Percentiles rank a stretch among this genome's conserved stretches.
These are phyloP conservation scores for Agrypnia vestita DNA, from an alignment of 1,140 invertebrate species.

Conservation along the genomic window DNA sequence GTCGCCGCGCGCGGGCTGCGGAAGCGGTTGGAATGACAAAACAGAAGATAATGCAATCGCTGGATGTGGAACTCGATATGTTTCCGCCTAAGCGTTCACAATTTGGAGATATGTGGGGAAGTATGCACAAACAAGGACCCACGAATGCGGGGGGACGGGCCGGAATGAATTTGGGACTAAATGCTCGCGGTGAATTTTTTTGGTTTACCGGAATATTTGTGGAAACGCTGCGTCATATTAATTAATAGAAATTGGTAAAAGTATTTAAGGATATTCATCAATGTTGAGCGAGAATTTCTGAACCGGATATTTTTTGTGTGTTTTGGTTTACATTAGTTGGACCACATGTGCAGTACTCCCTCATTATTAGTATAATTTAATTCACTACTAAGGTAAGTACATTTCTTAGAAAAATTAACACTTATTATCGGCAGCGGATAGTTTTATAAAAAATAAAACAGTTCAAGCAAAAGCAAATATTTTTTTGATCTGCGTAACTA, in stretches of 20 bases:
- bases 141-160: background rate
- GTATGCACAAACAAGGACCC: conserved; percentile 20
- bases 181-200: background rate
- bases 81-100: conserved; percentile 16
- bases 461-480: no score
- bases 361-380: no score
- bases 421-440: no score
- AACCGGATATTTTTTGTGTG: no score
- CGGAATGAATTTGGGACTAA: conserved; percentile 25
- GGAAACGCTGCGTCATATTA: conserved; percentile 12
- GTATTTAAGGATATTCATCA: background rate
- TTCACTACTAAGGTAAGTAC: no score
- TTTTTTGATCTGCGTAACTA: no score
- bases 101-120: conserved; percentile 28
- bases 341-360: no score
- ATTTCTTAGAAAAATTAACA: no score
- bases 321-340: no score
- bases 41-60: conserved; percentile 37
- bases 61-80: conserved; percentile 29
- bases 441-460: no score
- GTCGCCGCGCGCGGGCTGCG: background rate
- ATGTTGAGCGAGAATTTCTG: no score
- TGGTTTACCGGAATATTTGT: background rate
- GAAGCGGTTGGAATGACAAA: conserved; percentile 42
- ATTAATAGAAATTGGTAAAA: conserved; percentile 23